A percentile compares a stretch with the other conserved stretches of the same genome.
These are phyloP conservation scores for Perizoma flavofasciatum DNA, from an alignment of 2,888 invertebrate genomes.

Conservation along the genomic window DNA sequence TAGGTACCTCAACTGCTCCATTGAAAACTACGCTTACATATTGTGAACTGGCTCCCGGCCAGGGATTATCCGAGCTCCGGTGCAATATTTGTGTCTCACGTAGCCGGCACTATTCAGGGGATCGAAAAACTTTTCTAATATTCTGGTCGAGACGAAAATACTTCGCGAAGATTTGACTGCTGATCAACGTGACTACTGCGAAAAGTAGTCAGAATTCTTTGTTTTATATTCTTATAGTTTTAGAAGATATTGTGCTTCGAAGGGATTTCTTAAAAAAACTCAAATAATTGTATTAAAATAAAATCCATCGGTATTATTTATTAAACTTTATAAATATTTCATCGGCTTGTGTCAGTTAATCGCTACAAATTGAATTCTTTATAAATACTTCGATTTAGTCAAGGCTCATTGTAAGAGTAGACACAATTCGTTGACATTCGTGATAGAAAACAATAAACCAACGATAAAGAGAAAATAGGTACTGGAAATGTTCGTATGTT, in stretches of 20 bases:
- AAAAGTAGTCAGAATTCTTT: conserved; percentile 18
- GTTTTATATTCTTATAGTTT: conserved; percentile 6
- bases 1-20: conserved; percentile 47
- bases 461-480: conserved; percentile 33
- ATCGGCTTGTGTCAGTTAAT: not conserved
- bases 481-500: conserved; percentile 33
- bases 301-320: too few species aligned
- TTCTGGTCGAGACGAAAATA: conserved; percentile 68
- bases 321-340: too few species aligned
- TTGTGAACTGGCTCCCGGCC: conserved; percentile 77
- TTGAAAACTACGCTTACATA: conserved; percentile 72
- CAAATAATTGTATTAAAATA: too few species aligned
- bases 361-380: conserved; percentile 30
- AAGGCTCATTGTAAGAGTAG: conserved; percentile 18
- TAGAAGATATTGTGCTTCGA: not conserved
- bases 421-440: conserved; percentile 18
- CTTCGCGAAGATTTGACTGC: conserved; percentile 59
- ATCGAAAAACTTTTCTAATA: conserved; percentile 83
- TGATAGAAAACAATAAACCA: conserved; percentile 38
- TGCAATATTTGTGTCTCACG: conserved; percentile 79
- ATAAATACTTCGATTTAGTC: conserved; percentile 24
- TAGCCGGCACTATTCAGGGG: conserved; percentile 70
- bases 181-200: conserved; percentile 46
- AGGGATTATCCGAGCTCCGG: conserved; percentile 70
- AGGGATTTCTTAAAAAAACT: not conserved